A percentile compares a stretch with the other conserved stretches of the same genome.
Conservation (phyloP, 2,888 invertebrate species). For the Ceramica pisi region DNA sequence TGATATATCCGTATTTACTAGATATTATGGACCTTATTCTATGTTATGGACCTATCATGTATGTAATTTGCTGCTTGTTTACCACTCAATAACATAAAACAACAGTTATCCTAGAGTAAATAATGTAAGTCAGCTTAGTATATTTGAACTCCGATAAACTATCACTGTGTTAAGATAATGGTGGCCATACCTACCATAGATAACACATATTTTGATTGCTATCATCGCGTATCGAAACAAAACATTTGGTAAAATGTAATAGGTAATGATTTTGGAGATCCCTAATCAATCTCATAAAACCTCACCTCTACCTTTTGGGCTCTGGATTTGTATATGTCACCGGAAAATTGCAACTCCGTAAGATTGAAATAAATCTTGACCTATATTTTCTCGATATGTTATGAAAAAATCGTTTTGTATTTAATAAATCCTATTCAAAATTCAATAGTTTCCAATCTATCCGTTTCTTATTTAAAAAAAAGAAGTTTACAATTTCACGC, state of each 20-base stretch:
- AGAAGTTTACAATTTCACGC: no score
- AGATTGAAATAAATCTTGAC: no score
- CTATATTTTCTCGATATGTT: no score
- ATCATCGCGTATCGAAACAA: neutral
- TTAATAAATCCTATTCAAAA: no score
- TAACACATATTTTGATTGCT: neutral
- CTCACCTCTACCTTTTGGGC: neutral
- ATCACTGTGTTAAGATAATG: neutral
- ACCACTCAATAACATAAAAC: neutral
- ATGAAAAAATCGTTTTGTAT: no score
- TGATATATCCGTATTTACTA: no score
- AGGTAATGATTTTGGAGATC: neutral
- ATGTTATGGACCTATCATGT: no score
- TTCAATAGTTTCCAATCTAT: no score
- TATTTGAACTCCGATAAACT: constrained; percentile 7
- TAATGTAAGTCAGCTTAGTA: neutral
- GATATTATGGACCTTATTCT: no score
- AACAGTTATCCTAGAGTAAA: neutral
- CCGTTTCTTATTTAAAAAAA: no score
- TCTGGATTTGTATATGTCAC: no score
- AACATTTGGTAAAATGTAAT: neutral
- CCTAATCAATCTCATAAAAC: neutral
- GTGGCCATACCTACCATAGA: neutral
- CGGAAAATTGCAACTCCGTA: no score
- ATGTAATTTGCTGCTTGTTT: neutral